Percentiles rank a stretch among this genome's conserved stretches.
Conservation (phyloP, 2,888 invertebrate species). For the Atethmia centrago region DNA sequence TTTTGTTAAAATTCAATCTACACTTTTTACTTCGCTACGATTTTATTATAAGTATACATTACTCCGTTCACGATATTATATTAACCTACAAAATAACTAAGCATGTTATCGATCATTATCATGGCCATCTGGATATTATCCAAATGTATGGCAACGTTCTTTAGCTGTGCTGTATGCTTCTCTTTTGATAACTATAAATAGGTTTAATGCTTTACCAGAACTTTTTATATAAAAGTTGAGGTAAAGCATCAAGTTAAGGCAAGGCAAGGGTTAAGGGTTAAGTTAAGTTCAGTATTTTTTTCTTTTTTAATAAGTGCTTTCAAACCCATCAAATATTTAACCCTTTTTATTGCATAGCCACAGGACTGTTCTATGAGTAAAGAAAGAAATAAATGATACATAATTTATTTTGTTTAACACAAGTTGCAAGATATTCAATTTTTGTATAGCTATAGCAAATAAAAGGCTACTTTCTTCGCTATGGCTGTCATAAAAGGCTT, state of each 20-base stretch:
- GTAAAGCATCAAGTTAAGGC: no score
- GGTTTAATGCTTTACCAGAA: background rate
- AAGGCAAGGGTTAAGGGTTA: no score
- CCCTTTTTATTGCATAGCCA: background rate
- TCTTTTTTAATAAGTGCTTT: background rate
- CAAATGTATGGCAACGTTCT: slow-evolving; percentile 8
- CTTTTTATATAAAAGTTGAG: no score
- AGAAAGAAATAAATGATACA: background rate
- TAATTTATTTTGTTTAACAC: no score
- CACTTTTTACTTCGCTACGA: no score
- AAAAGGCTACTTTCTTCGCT: background rate
- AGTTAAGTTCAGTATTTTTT: no score
- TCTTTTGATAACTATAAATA: slow-evolving; percentile 5
- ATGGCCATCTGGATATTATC: slow-evolving; percentile 35
- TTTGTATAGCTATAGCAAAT: background rate
- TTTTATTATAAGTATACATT: no score
- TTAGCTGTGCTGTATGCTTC: background rate
- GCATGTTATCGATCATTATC: slow-evolving; percentile 34
- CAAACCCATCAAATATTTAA: slow-evolving; percentile 9
- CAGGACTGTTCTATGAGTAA: background rate
- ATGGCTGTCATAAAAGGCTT: no score
- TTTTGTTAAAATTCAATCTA: no score
- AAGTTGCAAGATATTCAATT: no score
- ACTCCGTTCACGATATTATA: slow-evolving; percentile 22
- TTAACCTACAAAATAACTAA: slow-evolving; percentile 40